Conservation (phyloP, 2,888 invertebrate genomes). For the Anaspis maculata region DNA sequence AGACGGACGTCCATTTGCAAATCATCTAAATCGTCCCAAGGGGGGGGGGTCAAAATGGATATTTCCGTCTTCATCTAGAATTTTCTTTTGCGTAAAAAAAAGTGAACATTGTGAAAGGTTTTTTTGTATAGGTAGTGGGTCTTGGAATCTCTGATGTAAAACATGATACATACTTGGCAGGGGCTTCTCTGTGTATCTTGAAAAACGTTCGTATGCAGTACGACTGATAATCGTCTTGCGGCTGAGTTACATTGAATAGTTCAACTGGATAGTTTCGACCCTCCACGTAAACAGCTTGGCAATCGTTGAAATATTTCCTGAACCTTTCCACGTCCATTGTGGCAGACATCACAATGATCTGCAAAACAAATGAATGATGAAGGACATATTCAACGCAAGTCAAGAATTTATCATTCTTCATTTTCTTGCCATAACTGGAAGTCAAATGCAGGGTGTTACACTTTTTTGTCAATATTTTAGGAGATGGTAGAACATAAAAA, state of each 20-base stretch:
- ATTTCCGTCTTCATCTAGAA: not conserved
- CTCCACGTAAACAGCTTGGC: conserved; percentile 80
- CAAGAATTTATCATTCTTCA: not conserved
- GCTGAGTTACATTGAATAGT: conserved; percentile 60
- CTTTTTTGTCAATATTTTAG: no score
- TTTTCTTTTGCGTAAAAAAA: not conserved
- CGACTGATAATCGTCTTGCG: conserved; percentile 77
- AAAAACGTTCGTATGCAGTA: conserved; percentile 80
- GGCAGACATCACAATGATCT: conserved; percentile 87
- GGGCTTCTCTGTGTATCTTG: conserved; percentile 76
- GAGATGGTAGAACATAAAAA: no score
- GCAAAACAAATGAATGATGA: no score
- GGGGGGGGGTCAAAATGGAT: no score
- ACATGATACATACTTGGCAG: conserved; percentile 58
- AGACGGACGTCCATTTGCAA: no score
- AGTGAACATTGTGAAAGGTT: no score
- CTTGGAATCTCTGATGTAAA: not conserved
- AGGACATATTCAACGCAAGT: no score
- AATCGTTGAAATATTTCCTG: conserved; percentile 77
- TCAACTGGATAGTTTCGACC: conserved; percentile 80
- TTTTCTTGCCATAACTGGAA: no score
- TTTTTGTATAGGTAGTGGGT: no score
- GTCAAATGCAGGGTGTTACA: no score
- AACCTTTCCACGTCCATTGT: conserved; percentile 96
- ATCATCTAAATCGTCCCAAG: no score